Percentiles rank a stretch among this genome's conserved stretches.
These are phyloP conservation scores for Neoarius graeffei DNA, from an alignment of 2,113 vertebrate genomes.

Conservation along the genomic window DNA sequence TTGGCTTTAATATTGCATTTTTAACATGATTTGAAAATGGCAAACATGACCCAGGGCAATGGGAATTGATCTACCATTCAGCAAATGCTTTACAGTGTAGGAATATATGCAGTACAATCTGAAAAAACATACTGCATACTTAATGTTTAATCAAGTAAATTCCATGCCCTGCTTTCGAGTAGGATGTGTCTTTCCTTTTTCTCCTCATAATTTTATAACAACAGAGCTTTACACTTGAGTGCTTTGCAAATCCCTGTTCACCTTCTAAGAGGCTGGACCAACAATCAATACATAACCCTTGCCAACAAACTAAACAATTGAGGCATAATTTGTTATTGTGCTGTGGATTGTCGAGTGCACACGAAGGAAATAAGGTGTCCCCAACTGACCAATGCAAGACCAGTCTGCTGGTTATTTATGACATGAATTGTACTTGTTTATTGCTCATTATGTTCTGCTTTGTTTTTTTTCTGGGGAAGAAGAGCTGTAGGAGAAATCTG, in stretches of 20 bases:
- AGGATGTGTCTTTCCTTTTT: not conserved
- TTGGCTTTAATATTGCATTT: not conserved
- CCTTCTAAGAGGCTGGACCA: slow-evolving; percentile 34
- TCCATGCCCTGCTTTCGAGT: not conserved
- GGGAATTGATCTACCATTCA: not conserved
- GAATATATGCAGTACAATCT: not conserved
- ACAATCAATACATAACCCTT: slow-evolving; percentile 58
- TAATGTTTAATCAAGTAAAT: slow-evolving; percentile 4
- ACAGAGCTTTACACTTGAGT: slow-evolving; percentile 43
- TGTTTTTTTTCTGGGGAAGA: slow-evolving; percentile 9
- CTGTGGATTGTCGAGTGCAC: slow-evolving; percentile 46
- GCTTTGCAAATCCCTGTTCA: slow-evolving; percentile 26
- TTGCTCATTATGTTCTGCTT: slow-evolving; percentile 15
- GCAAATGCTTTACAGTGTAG: not conserved
- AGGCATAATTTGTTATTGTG: slow-evolving; percentile 60
- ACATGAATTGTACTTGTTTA: slow-evolving; percentile 25
- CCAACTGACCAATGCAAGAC: slow-evolving; percentile 29
- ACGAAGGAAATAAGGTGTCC: slow-evolving; percentile 50
- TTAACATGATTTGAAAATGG: not conserved
- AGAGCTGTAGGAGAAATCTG: slow-evolving; percentile 19
- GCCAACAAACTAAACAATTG: slow-evolving; percentile 57
- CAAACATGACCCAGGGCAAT: not conserved
- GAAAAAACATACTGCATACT: not conserved
- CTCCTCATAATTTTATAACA: slow-evolving; percentile 27
- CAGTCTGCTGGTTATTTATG: slow-evolving; percentile 27